Evolutionary conservation across 2,113 vertebrate species (phyloP).

Genomic region (Anser cygnoides): DNA sequence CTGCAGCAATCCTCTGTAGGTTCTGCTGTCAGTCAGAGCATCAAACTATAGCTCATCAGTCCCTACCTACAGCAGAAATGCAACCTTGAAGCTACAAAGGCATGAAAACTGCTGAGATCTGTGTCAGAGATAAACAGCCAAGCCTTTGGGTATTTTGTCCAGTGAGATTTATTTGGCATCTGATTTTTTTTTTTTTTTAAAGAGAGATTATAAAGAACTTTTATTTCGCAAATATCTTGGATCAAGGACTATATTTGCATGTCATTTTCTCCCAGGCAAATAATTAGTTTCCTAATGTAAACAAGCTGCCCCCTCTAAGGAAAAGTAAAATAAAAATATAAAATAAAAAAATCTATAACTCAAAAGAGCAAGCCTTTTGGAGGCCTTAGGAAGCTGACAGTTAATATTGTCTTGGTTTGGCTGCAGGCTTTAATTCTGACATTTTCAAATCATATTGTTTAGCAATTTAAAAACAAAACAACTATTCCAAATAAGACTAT

Average conservation of each 20-base stretch:
- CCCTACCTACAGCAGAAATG: not conserved
- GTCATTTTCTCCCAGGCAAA: not conserved
- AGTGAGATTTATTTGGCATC: not conserved
- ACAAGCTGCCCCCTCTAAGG: not conserved
- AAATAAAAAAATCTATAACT: not conserved
- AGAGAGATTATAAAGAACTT: not conserved
- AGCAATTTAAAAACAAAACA: not conserved
- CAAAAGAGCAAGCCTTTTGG: not conserved
- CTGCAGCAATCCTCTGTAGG: not conserved
- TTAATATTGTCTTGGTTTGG: not conserved
- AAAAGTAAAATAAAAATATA: too few species aligned
- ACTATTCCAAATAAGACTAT: not conserved
- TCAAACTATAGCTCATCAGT: not conserved
- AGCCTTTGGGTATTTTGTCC: not conserved
- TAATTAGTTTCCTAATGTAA: not conserved
- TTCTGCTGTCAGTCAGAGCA: not conserved
- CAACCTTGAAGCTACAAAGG: not conserved
- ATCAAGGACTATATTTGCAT: not conserved
- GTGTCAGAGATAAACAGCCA: not conserved
- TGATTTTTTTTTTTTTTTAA: not conserved
- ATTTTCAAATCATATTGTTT: conserved; percentile 10
- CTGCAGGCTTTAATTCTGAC: not conserved
- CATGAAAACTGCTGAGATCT: not conserved
- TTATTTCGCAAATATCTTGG: not conserved
- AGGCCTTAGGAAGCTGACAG: not conserved